Base-by-base conservation (phyloP, 2,888 invertebrate species). In the Oxyteleia sp. region DNA sequence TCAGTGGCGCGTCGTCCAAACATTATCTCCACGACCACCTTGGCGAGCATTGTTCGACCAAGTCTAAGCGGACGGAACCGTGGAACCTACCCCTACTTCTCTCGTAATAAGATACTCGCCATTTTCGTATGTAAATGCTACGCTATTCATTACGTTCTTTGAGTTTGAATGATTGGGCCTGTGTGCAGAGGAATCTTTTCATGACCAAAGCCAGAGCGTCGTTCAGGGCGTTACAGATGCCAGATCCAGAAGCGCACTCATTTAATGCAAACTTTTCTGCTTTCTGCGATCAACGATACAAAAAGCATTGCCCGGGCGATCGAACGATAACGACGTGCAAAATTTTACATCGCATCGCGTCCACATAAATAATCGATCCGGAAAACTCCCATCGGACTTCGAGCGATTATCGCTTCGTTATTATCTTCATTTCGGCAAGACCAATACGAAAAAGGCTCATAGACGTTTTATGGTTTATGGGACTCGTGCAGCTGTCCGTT, bases 71-170 rank as follows among this genome's bases (percentile, higher is more conserved):
- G 85, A 88, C 88, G 86, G 84, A 87, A 87, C 87, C 81, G 80
- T 86, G 86, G 87, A 82, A 86, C 80, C 86, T 87, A 89, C 87
- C 88, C 89, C 84, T 86, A 72, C 86, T 64, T 82, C 86, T 87
- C 89, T 90, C 89, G 93, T 93, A 93, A 93, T 93, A 93, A 93
- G 93, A 93, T 93, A 93, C 93, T 92, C 91, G 92, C 92, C 93
- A 92, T 93, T 91, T 92, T 91, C 92, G 92, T 92, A 93, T 93
- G 93, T 93, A 92, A 93, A 93, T 93, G 91, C 90, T 88, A 89
- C 72, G 90, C 92, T 91, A 93, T 93, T 93, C 92, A 92, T 93
- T 93, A 78, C 89, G 90, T 88, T 89, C 88, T 87, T 75, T 88
- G 90, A 80, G 84, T 84, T 91, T 92, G 92, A 92, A 93, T 92